phyloP scores from a whole-genome alignment of 2,888 invertebrate genomes.

The Plagodis pulveraria region DNA sequence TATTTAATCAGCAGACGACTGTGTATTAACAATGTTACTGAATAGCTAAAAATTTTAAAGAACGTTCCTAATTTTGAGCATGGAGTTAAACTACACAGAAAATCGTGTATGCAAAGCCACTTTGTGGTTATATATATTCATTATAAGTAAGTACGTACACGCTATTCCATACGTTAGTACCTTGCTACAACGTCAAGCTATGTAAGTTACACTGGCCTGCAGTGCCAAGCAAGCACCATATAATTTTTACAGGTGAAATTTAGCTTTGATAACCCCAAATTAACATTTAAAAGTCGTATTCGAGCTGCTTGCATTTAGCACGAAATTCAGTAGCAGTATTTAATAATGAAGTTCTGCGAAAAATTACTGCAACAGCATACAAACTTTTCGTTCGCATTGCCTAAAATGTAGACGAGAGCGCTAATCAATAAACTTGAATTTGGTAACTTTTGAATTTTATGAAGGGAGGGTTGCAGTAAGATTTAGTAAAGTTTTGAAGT shows the following conservation, averaged over 20 bases:
- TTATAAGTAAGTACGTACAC: neutral
- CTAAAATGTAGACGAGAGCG: slow-evolving; percentile 40
- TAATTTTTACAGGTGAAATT: slow-evolving; percentile 26
- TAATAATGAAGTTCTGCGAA: slow-evolving; percentile 65
- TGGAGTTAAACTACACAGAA: too few relatives aligned
- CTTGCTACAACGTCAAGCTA: slow-evolving; percentile 6
- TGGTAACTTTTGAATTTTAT: slow-evolving; percentile 24
- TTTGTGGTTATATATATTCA: too few relatives aligned
- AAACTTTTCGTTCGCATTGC: slow-evolving; percentile 48
- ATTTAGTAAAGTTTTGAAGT: slow-evolving; percentile 14
- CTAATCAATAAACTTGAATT: slow-evolving; percentile 22
- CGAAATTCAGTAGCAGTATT: slow-evolving; percentile 69
- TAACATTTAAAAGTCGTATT: slow-evolving; percentile 40
- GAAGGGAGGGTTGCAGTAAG: slow-evolving; percentile 8
- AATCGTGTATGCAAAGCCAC: too few relatives aligned
- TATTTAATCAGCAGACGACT: too few relatives aligned
- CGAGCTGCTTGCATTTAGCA: slow-evolving; percentile 69
- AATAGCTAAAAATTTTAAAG: too few relatives aligned
- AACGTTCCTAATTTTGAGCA: too few relatives aligned
- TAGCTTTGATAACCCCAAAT: slow-evolving; percentile 41
- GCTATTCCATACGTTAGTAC: neutral
- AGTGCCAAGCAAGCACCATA: slow-evolving; percentile 19
- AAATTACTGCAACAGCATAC: slow-evolving; percentile 60
- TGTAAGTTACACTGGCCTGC: slow-evolving; percentile 17
- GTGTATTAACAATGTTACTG: too few relatives aligned